Evolutionary conservation across 2,888 invertebrate genomes (phyloP), one percentile per base, ranked within the genome.

Genomic region (Thumatha senex): DNA sequence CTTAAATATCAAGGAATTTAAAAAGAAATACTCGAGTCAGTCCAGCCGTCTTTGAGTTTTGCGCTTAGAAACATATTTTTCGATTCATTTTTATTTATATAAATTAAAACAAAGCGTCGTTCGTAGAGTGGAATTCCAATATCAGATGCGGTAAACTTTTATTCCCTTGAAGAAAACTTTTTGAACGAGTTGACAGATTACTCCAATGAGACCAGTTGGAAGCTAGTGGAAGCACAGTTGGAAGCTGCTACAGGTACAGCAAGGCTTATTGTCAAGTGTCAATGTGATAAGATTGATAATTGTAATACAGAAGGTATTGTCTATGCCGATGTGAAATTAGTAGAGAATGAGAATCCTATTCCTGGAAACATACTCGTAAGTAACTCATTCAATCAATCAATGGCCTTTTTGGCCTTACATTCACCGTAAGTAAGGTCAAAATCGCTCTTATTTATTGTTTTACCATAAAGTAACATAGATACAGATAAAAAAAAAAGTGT

Each of bases 161-260:
- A 70, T 47, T 86, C 85, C 0, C 59, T 84, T 0, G 84, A 86
- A 72, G 79, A 83, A 31, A 82, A 78, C 63, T 86, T 86, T 52
- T 67, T 85, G 1, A 77, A 70, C 38, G 85, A 84, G 52, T 62
- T 85, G 38, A 60, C 78, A 1, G 84, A 85, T 61, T 86, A 70
- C 44, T 66, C 79, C 3, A 85, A 85, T 54, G 83, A 82, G 46
- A 84, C 82, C 0, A 72, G 74, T 31, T 75, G 72, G 72, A 67
- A 71, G 24, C 68, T 74, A 40, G 66, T 82, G 8, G 59, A 67
- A 1, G 76, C 70, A 0, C 58, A 63, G 5, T 40, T 78, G 41
- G 30, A 50, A 2, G 78, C 82, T 3, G 30, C 55, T 1, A 51
- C 69, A 0, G 86, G 86, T 0, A 70, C 82, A 15, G 82, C 80